phyloP scores from a whole-genome alignment of 2,888 invertebrate species.

The Rotaria sp. region DNA sequence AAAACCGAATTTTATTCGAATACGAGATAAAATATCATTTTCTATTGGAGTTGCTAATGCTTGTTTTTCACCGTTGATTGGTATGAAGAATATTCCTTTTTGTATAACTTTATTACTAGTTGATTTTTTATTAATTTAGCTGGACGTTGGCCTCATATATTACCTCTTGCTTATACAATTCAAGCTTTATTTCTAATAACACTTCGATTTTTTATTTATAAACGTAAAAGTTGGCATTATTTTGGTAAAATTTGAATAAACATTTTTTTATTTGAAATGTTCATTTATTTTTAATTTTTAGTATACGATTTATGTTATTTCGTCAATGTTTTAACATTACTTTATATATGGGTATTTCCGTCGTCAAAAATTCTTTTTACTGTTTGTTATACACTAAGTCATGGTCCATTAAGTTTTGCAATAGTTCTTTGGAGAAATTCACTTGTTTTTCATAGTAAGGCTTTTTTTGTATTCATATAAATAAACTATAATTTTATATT shows the following conservation, averaged over 20 bases:
- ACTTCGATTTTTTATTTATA: constrained; percentile 13
- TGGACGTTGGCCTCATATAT: constrained; percentile 16
- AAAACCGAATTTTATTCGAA: constrained; percentile 8
- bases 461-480: not conserved
- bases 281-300: not conserved
- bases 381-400: not conserved
- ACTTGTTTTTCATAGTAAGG: constrained; percentile 23
- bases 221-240: constrained; percentile 28
- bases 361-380: constrained; percentile 2
- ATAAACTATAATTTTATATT: too few species aligned
- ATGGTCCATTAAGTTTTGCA: constrained; percentile 6
- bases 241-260: not conserved
- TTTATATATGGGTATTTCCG: constrained; percentile 17
- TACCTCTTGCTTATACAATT: not conserved
- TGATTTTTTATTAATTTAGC: not conserved
- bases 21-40: constrained; percentile 24
- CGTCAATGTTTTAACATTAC: not conserved
- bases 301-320: constrained; percentile 16
- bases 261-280: not conserved
- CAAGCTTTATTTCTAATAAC: constrained; percentile 2
- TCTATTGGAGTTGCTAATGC: constrained; percentile 8
- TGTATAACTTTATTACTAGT: too few species aligned
- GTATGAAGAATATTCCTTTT: not conserved
- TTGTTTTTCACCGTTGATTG: constrained; percentile 7
- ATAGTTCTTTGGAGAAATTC: constrained; percentile 27